phyloP scores from a whole-genome alignment of 2,113 vertebrate species.

The Clarias batrachus region DNA sequence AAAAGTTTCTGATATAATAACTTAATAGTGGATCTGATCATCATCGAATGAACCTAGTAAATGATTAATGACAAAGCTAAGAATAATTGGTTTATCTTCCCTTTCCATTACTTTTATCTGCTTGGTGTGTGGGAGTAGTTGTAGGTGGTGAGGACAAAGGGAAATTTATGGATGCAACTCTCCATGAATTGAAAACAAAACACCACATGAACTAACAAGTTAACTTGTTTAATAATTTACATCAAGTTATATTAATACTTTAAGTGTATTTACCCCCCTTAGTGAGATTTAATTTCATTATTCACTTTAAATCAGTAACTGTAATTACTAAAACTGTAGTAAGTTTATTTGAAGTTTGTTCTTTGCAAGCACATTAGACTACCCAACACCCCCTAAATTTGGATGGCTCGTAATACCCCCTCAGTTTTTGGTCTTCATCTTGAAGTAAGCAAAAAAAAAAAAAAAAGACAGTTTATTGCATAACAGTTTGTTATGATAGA shows the following conservation, averaged over 20 bases:
- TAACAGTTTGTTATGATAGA: too few species aligned
- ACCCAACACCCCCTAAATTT: too few species aligned
- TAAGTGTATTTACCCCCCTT: neutral
- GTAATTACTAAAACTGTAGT: neutral
- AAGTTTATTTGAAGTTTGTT: too few species aligned
- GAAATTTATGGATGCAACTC: neutral
- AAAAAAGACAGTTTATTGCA: too few species aligned
- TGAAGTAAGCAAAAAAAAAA: too few species aligned
- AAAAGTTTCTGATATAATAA: conserved; percentile 2
- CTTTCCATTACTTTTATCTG: neutral
- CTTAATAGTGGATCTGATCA: neutral
- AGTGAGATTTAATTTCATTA: neutral
- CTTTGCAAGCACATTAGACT: neutral
- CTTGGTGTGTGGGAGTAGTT: neutral
- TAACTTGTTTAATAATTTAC: conserved; percentile 40
- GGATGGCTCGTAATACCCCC: too few species aligned
- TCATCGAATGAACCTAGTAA: neutral
- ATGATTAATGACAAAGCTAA: neutral
- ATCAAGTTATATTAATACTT: conserved; percentile 19
- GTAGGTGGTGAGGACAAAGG: neutral
- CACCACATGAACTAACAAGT: neutral
- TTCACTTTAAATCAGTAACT: neutral
- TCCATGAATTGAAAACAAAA: conserved; percentile 14
- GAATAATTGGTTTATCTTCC: conserved; percentile 35
- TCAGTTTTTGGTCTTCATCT: too few species aligned